A percentile compares a stretch with the other conserved stretches of the same genome.
Conservation (phyloP, 2,888 invertebrate genomes). For the Zaprionus bogoriensis region DNA sequence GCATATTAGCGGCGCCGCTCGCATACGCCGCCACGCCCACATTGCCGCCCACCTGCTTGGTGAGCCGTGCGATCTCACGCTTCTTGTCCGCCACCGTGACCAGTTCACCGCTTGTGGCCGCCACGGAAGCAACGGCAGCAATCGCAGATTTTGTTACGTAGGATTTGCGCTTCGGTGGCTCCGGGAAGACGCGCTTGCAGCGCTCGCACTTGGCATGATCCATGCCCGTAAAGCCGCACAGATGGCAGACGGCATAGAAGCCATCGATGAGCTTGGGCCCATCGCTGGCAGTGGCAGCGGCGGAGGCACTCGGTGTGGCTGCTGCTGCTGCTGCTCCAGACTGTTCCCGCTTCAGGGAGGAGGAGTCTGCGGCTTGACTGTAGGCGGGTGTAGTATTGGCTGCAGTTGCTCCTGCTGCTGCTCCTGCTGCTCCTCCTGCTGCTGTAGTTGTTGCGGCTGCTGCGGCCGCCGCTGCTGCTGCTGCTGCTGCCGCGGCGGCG, state of each 20-base stretch:
- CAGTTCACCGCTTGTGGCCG: slow-evolving; percentile 22
- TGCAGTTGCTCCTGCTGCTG: slow-evolving; percentile 19
- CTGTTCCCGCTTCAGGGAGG: no score
- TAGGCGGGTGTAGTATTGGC: slow-evolving; percentile 19
- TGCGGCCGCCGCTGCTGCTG: slow-evolving; percentile 16
- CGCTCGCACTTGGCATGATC: slow-evolving; percentile 91
- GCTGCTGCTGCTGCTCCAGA: slow-evolving; percentile 29
- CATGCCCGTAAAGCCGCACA: slow-evolving; percentile 90
- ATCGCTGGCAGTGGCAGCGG: slow-evolving; percentile 71
- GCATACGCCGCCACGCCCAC: no score
- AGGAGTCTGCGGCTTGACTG: no score
- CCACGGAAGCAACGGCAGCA: background rate
- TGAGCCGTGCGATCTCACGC: slow-evolving; percentile 47
- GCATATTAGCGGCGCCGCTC: slow-evolving; percentile 41
- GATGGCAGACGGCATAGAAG: slow-evolving; percentile 90
- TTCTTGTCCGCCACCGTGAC: slow-evolving; percentile 68
- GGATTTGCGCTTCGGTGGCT: slow-evolving; percentile 86
- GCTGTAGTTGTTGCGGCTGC: slow-evolving; percentile 31
- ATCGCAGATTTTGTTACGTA: slow-evolving; percentile 63
- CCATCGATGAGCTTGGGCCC: slow-evolving; percentile 88
- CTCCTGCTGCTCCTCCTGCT: slow-evolving; percentile 10
- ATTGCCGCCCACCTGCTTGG: slow-evolving; percentile 48
- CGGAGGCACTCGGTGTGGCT: no score
- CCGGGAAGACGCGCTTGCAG: slow-evolving; percentile 88
- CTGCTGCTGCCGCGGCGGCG: slow-evolving; percentile 35